Base-by-base conservation (phyloP, 2,888 invertebrate genomes). In the Laspeyria flexula region DNA sequence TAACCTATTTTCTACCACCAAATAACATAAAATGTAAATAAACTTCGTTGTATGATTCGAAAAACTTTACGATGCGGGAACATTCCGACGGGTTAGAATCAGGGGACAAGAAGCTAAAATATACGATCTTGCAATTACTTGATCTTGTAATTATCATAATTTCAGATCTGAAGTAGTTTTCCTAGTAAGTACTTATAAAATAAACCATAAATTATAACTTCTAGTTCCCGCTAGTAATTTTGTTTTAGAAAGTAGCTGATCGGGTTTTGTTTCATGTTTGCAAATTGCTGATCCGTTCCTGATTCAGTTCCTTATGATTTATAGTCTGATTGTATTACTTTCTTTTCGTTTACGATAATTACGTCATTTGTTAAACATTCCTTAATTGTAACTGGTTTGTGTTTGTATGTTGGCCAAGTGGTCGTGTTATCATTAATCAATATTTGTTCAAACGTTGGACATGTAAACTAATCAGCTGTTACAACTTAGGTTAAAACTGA, bases 321-420 rank as follows among this genome's bases (percentile, higher is more conserved):
- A 62, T 65, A 10, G 35, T 18, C 51, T 58, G 34, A 58, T 65
- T 62, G 58, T 47, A 55, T 66, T 47, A 52, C 70, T 69, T 66
- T 66, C 70, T 31, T 69, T 55, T 58, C 37, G 25, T 31, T 40
- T 18, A 23, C 21, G 6, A 7, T n/a, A 18, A 39, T 43, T 43
- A 21, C 43, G n/a, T 48, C 35, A 48, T 21, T 18, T n/a, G 13
- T 34, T 34, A 31, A 46, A 15, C 16, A 21, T 10, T 29, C 7
- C 16, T 46, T 46, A 16, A 11, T 1, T 30, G 4, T 5, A 0
- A 11, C 30, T 30, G 30, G 30, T 30, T 11, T 30, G 11, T n/a
- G n/a, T n/a, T 30, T 30, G 30, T 30, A 3, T 1, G 12, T 30
- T 30, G 2, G 11, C 11, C 11, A 11, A 3, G 18, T n/a, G n/a